Base-by-base conservation (phyloP, 1,140 invertebrate species). In the Papilio dardanus region DNA sequence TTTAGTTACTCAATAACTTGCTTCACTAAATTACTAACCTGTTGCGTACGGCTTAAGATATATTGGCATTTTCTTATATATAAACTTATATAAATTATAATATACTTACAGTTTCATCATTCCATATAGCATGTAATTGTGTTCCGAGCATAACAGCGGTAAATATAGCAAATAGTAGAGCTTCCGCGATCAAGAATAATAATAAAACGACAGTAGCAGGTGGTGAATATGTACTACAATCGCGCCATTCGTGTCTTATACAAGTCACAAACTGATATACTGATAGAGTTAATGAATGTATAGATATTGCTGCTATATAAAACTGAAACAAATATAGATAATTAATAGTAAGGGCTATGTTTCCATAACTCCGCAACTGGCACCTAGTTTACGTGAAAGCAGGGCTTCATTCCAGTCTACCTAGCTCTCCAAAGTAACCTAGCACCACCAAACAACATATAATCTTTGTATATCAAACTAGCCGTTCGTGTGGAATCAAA, bases 101-200 rank as follows among this genome's bases (percentile, higher is more conserved):
- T 31, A 37, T 73, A 93, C 94, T 90, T 94, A 98, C 98, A 80
- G 99, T 99, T 95, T 99, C 98, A 94, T 99, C 99, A 88, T 98
- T 98, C 95, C 98, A 99, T 86, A 99, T 99, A 12, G 99, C 98
- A 89, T 98, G 98, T n/a, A 99, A 92, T 93, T 99, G 98, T 1
- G 98, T 98, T 37, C 97, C 97, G 83, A 99, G 96, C 99, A 99
- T 99, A 8, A 99, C 98, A 33, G 96, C 96, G 5, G 99, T 99
- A 93, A 99, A 99, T 81, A 99, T 99, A 16, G 99, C 98, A 94
- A 99, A 99, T 19, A 99, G 94, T 28, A 99, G 94, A 0, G 98
- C 97, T 94, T 99, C 99, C 87, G 99, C 99, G 31, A 99, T 97
- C 19, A 99, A 95, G 88, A 99, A 99, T 69, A 99, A 95, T 16